Conservation (phyloP, 2,888 invertebrate species). For the Athalia rosae region DNA sequence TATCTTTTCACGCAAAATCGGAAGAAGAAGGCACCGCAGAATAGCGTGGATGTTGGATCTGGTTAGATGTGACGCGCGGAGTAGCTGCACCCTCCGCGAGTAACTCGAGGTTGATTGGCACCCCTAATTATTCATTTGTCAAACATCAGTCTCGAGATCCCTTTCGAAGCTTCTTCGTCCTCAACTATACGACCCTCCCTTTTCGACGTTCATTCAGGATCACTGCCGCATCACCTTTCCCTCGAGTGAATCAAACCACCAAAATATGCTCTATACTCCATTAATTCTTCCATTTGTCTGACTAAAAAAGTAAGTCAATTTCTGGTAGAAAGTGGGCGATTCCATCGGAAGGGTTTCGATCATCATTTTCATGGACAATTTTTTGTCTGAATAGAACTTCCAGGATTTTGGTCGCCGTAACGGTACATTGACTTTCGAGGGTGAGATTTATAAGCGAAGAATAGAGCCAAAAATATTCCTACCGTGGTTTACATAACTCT, state of each 20-base stretch:
- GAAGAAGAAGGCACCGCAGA: background rate
- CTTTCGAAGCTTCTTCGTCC: constrained; percentile 1
- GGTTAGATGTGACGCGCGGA: constrained; percentile 9
- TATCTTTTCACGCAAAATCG: no score
- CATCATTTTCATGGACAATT: no score
- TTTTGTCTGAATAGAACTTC: no score
- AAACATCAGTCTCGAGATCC: constrained; percentile 39
- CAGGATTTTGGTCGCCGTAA: no score
- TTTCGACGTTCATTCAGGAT: background rate
- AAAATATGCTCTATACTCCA: background rate
- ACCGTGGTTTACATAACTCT: no score
- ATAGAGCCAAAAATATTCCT: no score
- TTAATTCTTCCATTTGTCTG: no score
- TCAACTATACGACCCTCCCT: background rate
- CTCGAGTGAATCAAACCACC: background rate
- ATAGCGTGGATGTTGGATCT: constrained; percentile 3
- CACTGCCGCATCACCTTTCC: background rate
- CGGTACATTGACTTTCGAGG: no score
- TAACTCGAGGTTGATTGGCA: constrained; percentile 38
- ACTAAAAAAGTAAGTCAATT: background rate
- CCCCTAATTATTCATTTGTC: constrained; percentile 42
- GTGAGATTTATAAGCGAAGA: no score
- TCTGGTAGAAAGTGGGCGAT: no score
- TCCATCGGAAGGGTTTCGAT: no score
- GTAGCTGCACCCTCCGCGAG: constrained; percentile 12